Evolutionary conservation across 2,888 invertebrate genomes (phyloP).

Genomic region (Rotaria macrura): DNA sequence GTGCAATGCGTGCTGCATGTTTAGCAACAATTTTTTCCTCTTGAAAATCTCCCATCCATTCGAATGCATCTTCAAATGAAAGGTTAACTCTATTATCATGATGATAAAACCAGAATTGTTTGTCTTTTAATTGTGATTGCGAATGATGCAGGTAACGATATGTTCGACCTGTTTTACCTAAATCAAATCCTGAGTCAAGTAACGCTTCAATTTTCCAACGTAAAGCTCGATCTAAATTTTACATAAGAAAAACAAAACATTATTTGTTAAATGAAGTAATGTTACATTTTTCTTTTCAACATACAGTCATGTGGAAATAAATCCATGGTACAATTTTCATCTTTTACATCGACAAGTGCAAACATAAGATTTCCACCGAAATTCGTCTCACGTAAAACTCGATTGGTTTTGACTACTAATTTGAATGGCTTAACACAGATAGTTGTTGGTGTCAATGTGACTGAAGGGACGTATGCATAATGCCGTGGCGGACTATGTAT

Average conservation of each 20-base stretch:
- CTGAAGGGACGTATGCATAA: background rate
- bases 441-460: background rate
- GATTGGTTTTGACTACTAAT: slow-evolving; percentile 4
- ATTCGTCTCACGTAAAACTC: background rate
- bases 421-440: background rate
- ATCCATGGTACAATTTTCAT: background rate
- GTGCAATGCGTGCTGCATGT: slow-evolving; percentile 16
- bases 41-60: slow-evolving; percentile 10
- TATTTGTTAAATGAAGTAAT: background rate
- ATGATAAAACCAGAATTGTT: slow-evolving; percentile 4
- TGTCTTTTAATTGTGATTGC: slow-evolving; percentile 16
- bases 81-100: background rate
- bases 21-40: background rate
- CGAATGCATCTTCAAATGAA: background rate
- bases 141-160: slow-evolving; percentile 6
- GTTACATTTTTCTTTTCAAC: no score
- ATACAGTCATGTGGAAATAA: slow-evolving; percentile 9
- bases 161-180: background rate
- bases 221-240: slow-evolving; percentile 6
- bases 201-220: background rate
- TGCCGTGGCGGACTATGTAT: background rate
- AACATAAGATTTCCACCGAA: background rate
- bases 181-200: background rate
- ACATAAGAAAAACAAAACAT: background rate
- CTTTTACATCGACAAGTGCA: background rate